Base-by-base conservation (phyloP, 2,797 vertebrate genomes). In the Sandelia bainsii region DNA sequence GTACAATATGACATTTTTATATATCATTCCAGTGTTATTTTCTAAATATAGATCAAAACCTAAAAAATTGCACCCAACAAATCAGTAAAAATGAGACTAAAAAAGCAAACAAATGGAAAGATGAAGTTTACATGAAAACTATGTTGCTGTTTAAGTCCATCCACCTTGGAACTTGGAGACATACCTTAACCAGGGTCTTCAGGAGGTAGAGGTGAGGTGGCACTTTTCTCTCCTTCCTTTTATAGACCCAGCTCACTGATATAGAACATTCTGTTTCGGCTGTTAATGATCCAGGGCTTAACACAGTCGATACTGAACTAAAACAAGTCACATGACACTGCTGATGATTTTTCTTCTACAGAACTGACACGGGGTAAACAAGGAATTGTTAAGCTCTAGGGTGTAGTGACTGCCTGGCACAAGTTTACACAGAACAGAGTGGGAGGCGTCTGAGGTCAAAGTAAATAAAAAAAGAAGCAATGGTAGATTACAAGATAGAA, bases 311-410 rank as follows among this genome's bases (percentile, higher is more conserved):
- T 6, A 58, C 5, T 5, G 13, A 20, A 72, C 48, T 62, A 69
- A 76, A 70, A 82, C 63, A 77, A 50, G 44, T 79, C 75, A 68
- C 1, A 0, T 3, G 23, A 32, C 1, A 45, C 5, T 22, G 12
- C 61, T 50, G 49, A 70, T 5, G 27, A 29, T 61, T 75, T 78
- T 72, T 75, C 17, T 80, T 72, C n/a, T 37, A 25, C 44, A 49
- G 17, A 74, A 14, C 69, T 78, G 78, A 83, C 78, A 49, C 40
- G 61, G 44, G 56, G 84, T 72, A 84, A 88, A 87, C 45, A 91
- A 27, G 37, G 62, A 52, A 57, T 71, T 72, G 62, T 62, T 77
- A 54, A 80, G 37, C 56, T 22, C 4, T 0, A 48, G 72, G 84
- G 72, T 85, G 80, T 71, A 84, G 81, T 29, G 61, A 32, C 46